Percentiles rank a stretch among this genome's conserved stretches.
Evolutionary conservation across 2,888 invertebrate species (phyloP).

Genomic region (Metallyticus violacea): DNA sequence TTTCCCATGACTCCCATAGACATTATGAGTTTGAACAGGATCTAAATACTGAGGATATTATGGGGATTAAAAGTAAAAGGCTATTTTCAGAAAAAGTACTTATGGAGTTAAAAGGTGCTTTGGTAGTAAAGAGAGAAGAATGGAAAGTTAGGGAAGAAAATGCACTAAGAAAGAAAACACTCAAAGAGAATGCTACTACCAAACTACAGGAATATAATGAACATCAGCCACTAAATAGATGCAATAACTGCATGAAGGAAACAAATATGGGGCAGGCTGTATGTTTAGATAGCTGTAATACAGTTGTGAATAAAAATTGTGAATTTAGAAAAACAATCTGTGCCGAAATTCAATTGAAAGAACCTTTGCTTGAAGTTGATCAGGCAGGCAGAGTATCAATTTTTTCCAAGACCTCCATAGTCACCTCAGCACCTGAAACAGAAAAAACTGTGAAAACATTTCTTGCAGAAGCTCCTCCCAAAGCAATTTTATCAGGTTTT

Average conservation of each 20-base stretch:
- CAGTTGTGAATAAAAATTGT: neutral
- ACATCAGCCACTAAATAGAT: neutral
- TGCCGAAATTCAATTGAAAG: neutral
- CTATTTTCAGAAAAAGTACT: neutral
- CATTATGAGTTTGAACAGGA: neutral
- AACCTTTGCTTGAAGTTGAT: neutral
- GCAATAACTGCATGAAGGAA: neutral
- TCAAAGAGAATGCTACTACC: neutral
- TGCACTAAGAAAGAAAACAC: neutral
- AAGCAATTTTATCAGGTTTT: neutral
- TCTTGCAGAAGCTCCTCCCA: neutral
- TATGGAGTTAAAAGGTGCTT: neutral
- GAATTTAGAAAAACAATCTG: neutral
- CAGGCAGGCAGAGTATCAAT: neutral
- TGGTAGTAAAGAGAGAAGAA: neutral
- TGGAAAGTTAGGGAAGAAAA: slow-evolving; percentile 1
- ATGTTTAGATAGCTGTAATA: neutral
- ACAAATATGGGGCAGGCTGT: neutral
- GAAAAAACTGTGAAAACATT: neutral
- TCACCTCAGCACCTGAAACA: neutral
- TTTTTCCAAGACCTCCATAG: neutral
- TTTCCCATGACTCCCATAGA: neutral
- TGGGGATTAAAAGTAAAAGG: neutral
- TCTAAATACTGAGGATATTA: neutral
- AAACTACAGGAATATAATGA: neutral